Percentiles rank a stretch among this genome's conserved stretches.
phyloP scores from a whole-genome alignment of 2,888 invertebrate genomes.

The Drosophila phalerata region DNA sequence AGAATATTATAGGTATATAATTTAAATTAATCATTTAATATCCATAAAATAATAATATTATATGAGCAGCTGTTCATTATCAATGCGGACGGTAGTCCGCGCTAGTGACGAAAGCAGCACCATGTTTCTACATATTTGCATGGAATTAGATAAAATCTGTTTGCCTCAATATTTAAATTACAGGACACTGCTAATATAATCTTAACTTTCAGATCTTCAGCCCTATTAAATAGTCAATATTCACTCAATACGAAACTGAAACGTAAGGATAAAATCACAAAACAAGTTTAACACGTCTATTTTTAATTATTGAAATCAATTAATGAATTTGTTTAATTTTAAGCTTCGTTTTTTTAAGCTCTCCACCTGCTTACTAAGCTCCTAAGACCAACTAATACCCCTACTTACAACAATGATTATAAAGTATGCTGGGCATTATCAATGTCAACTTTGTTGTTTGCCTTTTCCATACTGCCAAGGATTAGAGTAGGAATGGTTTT shows the following conservation, averaged over 20 bases:
- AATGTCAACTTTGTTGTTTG: constrained; percentile 71
- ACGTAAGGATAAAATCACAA: no score
- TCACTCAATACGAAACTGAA: no score
- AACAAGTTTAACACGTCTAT: background rate
- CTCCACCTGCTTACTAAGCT: background rate
- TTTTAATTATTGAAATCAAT: background rate
- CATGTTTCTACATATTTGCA: background rate
- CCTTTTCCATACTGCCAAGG: background rate
- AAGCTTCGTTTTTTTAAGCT: background rate
- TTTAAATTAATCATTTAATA: constrained; percentile 8
- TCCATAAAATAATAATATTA: background rate
- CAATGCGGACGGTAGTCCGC: no score
- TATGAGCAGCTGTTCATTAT: background rate
- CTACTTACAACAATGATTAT: background rate
- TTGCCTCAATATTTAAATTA: background rate
- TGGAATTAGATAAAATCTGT: background rate
- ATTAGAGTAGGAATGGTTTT: constrained; percentile 18
- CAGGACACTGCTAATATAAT: no score
- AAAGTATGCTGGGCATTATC: constrained; percentile 39
- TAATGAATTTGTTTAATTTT: background rate
- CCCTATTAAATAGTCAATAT: no score
- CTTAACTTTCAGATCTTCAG: no score
- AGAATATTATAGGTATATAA: background rate
- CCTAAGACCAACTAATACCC: background rate
- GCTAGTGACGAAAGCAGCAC: no score